phyloP scores from a whole-genome alignment of 2,797 vertebrate species.

The Emys orbicularis region DNA sequence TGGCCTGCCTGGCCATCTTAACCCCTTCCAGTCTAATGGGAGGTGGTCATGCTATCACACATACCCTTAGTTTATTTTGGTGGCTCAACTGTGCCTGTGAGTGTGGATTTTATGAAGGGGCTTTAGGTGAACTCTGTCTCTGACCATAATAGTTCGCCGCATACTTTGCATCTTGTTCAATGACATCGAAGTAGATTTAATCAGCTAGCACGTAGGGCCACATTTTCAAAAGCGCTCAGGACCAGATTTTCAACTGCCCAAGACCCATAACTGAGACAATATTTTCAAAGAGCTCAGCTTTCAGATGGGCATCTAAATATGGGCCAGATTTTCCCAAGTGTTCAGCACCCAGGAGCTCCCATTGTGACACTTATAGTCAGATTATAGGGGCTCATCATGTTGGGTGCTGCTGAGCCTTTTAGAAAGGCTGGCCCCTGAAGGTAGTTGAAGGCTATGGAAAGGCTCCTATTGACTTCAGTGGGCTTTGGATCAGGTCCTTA shows the following conservation, averaged over 20 bases:
- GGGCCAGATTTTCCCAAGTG: background rate
- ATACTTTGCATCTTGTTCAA: background rate
- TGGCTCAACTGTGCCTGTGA: background rate
- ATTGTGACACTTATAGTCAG: background rate
- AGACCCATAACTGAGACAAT: background rate
- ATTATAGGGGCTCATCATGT: background rate
- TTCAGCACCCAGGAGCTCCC: background rate
- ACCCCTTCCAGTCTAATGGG: background rate
- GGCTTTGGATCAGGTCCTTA: background rate
- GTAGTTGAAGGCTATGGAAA: background rate
- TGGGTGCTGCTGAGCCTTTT: background rate
- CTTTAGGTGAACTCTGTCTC: background rate
- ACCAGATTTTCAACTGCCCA: background rate
- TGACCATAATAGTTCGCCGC: background rate
- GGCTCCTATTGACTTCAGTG: background rate
- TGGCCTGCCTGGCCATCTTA: background rate
- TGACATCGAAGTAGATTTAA: rapidly evolving
- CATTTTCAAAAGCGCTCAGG: background rate
- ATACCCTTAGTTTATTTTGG: background rate
- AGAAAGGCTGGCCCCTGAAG: background rate
- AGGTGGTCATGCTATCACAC: background rate
- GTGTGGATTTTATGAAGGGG: conserved; percentile 2
- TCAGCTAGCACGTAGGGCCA: background rate
- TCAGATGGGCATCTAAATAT: background rate
- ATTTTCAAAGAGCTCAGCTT: background rate